A percentile compares a stretch with the other conserved stretches of the same genome.
Conservation (phyloP, 1,140 invertebrate species). For the Brachystomella parvula region DNA sequence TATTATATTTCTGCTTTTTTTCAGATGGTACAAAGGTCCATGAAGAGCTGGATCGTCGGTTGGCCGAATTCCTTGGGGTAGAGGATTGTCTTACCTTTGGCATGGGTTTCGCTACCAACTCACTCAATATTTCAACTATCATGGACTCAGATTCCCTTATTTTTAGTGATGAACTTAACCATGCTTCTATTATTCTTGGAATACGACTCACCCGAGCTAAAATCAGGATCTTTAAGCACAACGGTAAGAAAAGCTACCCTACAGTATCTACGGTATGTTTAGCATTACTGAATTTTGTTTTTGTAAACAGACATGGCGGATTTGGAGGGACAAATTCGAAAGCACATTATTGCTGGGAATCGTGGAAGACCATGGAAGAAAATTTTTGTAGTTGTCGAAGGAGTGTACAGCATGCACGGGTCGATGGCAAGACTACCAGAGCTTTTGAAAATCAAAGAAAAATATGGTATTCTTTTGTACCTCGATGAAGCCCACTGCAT, state of each 20-base stretch:
- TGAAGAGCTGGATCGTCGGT: conserved; percentile 67
- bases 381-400: conserved; percentile 88
- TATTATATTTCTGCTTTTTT: not conserved
- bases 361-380: conserved; percentile 79
- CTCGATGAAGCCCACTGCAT: conserved; percentile 71
- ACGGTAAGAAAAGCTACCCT: conserved; percentile 51
- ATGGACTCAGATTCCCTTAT: conserved; percentile 74
- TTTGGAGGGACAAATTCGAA: conserved; percentile 69
- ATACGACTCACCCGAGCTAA: conserved; percentile 76
- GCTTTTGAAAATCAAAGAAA: conserved; percentile 83
- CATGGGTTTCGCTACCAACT: conserved; percentile 98
- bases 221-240: conserved; percentile 82
- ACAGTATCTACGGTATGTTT: too few species aligned
- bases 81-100: conserved; percentile 91
- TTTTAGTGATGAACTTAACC: conserved; percentile 91
- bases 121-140: conserved; percentile 80
- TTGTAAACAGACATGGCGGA: conserved; percentile 62
- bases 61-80: conserved; percentile 79
- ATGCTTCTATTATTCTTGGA: conserved; percentile 90
- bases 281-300: conserved; percentile 29
- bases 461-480: conserved; percentile 61
- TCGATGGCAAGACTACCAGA: conserved; percentile 82
- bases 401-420: conserved; percentile 97
- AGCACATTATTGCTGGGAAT: conserved; percentile 71
- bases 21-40: conserved; percentile 66